These are phyloP conservation scores for Chlamydotis undulata DNA, from an alignment of 2,113 vertebrate genomes.

Conservation along the genomic window DNA sequence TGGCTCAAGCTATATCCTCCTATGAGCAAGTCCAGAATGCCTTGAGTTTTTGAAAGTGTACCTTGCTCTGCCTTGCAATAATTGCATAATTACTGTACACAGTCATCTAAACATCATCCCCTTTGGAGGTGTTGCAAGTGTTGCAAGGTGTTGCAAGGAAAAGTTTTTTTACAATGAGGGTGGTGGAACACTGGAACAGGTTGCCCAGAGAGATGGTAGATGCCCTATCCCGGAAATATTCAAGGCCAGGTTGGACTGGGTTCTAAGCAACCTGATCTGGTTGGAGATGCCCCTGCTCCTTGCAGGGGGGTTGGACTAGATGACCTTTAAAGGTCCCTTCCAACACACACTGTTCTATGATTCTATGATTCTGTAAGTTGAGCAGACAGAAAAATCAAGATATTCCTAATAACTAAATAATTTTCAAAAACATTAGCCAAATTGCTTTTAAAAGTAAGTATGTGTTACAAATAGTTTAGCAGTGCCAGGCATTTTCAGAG, in stretches of 20 bases:
- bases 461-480: accelerated
- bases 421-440: background rate
- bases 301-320: too few species aligned
- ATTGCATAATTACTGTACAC: background rate
- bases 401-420: background rate
- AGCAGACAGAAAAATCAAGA: background rate
- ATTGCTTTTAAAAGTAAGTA: background rate
- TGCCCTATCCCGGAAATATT: too few species aligned
- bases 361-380: too few species aligned
- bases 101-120: background rate
- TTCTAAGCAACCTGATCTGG: too few species aligned
- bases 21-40: background rate
- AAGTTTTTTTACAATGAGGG: too few species aligned
- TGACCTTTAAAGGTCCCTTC: too few species aligned
- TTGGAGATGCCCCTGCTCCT: too few species aligned
- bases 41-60: background rate
- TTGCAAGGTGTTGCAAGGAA: too few species aligned
- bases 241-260: too few species aligned
- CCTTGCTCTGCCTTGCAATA: background rate
- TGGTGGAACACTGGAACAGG: too few species aligned
- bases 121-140: background rate
- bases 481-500: background rate
- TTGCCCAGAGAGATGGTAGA: too few species aligned
- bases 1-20: background rate
- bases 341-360: too few species aligned